Percentiles rank a stretch among this genome's conserved stretches.
These are phyloP conservation scores for Meghimatium bilineatum DNA, from an alignment of 2,888 invertebrate species.

Conservation along the genomic window DNA sequence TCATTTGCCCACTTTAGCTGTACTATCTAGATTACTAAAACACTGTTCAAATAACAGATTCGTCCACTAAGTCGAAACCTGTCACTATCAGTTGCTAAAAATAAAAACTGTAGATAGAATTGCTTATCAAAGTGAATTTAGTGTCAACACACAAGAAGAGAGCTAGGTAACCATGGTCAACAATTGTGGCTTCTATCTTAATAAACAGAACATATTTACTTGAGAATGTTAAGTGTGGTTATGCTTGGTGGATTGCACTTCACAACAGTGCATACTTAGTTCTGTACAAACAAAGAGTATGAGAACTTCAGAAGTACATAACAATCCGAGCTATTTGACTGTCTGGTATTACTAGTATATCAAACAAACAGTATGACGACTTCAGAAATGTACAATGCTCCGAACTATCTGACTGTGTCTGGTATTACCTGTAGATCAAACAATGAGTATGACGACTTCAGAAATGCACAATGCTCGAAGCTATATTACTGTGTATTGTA, in stretches of 20 bases:
- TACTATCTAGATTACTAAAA: no score
- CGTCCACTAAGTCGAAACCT: background rate
- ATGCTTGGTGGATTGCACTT: conserved; percentile 4
- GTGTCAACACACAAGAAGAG: conserved; percentile 8
- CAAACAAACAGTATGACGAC: no score
- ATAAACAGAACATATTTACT: conserved; percentile 31
- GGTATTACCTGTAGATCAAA: no score
- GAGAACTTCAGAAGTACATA: background rate
- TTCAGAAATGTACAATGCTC: no score
- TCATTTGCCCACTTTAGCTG: no score
- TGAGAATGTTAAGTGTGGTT: conserved; percentile 4
- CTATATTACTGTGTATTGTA: no score
- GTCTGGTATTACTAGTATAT: no score
- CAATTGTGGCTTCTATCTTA: conserved; percentile 10
- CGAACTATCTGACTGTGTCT: no score
- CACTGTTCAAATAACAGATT: background rate
- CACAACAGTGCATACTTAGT: conserved; percentile 25
- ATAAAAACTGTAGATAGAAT: conserved; percentile 1
- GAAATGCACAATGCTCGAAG: no score
- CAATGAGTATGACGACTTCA: no score
- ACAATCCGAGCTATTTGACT: background rate
- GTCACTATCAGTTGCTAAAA: background rate
- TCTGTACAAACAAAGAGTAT: background rate
- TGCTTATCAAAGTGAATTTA: conserved; percentile 38
- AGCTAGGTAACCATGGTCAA: conserved; percentile 15